Evolutionary conservation across 2,113 vertebrate species (phyloP).

Genomic region (Rana temporaria): DNA sequence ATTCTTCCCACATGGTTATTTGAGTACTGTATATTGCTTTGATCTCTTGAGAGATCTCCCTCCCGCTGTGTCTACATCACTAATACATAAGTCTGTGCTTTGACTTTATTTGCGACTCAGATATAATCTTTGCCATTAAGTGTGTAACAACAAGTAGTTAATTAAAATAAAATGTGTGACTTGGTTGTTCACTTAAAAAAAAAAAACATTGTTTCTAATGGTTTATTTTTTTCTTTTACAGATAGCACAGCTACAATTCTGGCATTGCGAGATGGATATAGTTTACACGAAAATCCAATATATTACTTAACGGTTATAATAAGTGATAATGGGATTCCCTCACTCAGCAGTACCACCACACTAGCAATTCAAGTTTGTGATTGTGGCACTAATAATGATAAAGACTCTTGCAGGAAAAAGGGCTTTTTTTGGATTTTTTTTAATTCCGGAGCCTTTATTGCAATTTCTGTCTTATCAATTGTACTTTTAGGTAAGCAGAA

Average conservation of each 20-base stretch:
- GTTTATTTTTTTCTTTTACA: constrained; percentile 66
- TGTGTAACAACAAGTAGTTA: background rate
- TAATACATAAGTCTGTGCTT: too few relatives aligned
- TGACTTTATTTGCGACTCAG: too few relatives aligned
- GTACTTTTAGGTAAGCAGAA: constrained; percentile 79
- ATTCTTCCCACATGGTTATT: too few relatives aligned
- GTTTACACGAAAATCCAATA: constrained; percentile 74
- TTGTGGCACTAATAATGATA: constrained; percentile 76
- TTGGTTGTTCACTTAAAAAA: background rate
- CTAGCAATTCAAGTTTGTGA: constrained; percentile 85
- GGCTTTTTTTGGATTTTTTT: constrained; percentile 77
- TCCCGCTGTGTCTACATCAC: too few relatives aligned
- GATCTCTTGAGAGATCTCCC: too few relatives aligned
- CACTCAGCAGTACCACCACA: constrained; percentile 85
- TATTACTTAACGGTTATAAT: constrained; percentile 84
- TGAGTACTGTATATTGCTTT: too few relatives aligned
- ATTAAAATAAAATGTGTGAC: too few relatives aligned
- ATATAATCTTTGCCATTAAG: too few relatives aligned
- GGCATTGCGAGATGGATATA: constrained; percentile 81
- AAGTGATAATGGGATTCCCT: constrained; percentile 83
- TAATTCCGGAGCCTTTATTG: constrained; percentile 78
- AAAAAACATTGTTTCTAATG: constrained; percentile 8
- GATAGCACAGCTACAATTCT: constrained; percentile 91
- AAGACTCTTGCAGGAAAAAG: constrained; percentile 72
- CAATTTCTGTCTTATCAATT: constrained; percentile 75